A percentile compares a stretch with the other conserved stretches of the same genome.
phyloP scores from a whole-genome alignment of 1,140 invertebrate genomes.

The Diachasmimorpha longicaudata region DNA sequence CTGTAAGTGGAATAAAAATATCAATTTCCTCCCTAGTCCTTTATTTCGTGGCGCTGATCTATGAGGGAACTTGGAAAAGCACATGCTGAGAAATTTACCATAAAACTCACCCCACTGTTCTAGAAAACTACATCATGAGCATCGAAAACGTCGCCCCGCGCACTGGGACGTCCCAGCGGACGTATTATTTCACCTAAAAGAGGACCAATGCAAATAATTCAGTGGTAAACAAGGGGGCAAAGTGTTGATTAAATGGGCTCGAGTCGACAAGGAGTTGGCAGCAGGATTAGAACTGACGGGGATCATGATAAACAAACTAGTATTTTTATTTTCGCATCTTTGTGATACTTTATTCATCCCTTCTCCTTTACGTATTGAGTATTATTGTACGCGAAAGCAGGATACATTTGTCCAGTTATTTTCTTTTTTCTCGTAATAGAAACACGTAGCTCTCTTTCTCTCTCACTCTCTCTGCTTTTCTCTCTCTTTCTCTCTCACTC shows the following conservation, averaged over 20 bases:
- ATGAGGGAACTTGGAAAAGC: background rate
- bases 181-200: background rate
- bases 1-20: conserved; percentile 4
- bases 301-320: background rate
- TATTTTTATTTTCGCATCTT: background rate
- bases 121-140: too few relatives aligned
- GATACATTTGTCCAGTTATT: background rate
- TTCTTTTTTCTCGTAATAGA: too few relatives aligned
- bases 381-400: background rate
- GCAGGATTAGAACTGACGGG: background rate
- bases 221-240: background rate
- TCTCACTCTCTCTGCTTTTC: background rate
- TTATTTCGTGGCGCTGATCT: background rate
- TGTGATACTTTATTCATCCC: background rate
- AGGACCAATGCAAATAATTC: background rate
- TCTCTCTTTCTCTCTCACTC: background rate
- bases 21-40: background rate
- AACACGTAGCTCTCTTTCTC: background rate
- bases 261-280: background rate
- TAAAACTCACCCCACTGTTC: too few relatives aligned
- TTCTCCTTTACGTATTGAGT: background rate
- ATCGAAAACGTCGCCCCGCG: too few relatives aligned
- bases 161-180: background rate
- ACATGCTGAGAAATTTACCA: too few relatives aligned
- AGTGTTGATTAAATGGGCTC: background rate